A percentile compares a stretch with the other conserved stretches of the same genome.
Conservation (phyloP, 2,797 vertebrate genomes). For the Paedocypris micromegethes region DNA sequence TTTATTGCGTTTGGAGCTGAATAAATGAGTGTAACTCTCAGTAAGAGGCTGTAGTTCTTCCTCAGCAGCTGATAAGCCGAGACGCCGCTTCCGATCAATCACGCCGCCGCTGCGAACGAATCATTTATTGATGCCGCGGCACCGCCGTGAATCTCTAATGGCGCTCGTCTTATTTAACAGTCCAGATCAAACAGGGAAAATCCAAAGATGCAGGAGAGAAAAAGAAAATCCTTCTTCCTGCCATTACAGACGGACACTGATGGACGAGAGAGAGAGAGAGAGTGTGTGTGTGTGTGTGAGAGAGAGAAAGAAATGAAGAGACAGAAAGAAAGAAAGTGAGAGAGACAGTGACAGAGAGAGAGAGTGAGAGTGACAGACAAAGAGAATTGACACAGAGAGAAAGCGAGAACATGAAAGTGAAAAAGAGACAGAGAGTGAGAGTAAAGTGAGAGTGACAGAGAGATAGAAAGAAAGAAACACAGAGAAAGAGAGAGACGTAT, state of each 20-base stretch:
- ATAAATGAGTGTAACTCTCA: constrained; percentile 48
- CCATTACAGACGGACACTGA: constrained; percentile 51
- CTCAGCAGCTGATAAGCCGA: too few relatives aligned
- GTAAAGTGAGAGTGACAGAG: too few relatives aligned
- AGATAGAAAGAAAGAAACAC: too few relatives aligned
- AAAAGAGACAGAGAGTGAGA: neutral
- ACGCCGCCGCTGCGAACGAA: constrained; percentile 53
- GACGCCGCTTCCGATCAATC: constrained; percentile 50
- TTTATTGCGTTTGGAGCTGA: too few relatives aligned
- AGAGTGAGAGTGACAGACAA: constrained; percentile 22
- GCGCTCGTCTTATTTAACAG: constrained; percentile 58
- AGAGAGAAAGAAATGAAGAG: constrained; percentile 2
- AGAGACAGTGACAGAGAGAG: constrained; percentile 8
- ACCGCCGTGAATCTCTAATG: constrained; percentile 54
- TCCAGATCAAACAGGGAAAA: constrained; percentile 57
- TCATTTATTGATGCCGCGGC: constrained; percentile 59
- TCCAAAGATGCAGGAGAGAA: constrained; percentile 52
- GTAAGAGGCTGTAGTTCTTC: too few relatives aligned
- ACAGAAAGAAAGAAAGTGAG: constrained; percentile 9
- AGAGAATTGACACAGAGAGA: constrained; percentile 27
- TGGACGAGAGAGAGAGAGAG: constrained; percentile 33
- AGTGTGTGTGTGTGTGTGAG: constrained; percentile 15
- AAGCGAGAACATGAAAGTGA: neutral
- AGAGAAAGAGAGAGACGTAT: too few relatives aligned
- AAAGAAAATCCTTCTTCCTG: constrained; percentile 53